These are phyloP conservation scores for Chionomys nivalis DNA, from an alignment of 2,113 vertebrate genomes.

Conservation along the genomic window DNA sequence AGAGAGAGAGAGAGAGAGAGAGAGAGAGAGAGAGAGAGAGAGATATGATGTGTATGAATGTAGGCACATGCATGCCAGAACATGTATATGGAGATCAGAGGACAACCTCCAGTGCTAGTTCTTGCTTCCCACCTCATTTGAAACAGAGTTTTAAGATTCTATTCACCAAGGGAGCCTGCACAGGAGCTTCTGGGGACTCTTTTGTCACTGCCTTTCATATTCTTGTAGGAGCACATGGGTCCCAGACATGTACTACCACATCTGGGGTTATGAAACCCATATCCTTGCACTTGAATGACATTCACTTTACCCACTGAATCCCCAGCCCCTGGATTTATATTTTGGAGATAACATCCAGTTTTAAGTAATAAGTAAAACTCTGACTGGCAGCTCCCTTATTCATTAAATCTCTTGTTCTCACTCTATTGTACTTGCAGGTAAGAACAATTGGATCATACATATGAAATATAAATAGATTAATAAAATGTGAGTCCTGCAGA, in stretches of 20 bases:
- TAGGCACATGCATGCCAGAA: background rate
- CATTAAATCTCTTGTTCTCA: background rate
- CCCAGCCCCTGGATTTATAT: too few species aligned
- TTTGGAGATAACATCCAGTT: background rate
- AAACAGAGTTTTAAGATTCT: background rate
- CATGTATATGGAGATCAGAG: background rate
- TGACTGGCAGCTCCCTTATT: background rate
- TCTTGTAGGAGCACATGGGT: background rate
- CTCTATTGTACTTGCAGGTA: background rate
- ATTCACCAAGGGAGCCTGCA: background rate
- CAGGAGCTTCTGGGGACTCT: background rate
- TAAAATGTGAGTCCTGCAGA: background rate
- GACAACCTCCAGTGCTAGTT: background rate
- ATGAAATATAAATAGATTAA: background rate
- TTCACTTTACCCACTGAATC: background rate
- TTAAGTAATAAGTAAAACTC: background rate
- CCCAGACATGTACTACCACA: background rate
- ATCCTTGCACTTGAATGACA: background rate
- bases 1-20: too few species aligned
- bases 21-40: too few species aligned
- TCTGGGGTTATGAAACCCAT: background rate
- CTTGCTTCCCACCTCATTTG: background rate
- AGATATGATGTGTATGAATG: background rate
- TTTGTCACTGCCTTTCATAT: background rate
- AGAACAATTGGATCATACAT: background rate